A percentile compares a stretch with the other conserved stretches of the same genome.
phyloP scores from a whole-genome alignment of 2,113 vertebrate species.

The Chrysemys picta region DNA sequence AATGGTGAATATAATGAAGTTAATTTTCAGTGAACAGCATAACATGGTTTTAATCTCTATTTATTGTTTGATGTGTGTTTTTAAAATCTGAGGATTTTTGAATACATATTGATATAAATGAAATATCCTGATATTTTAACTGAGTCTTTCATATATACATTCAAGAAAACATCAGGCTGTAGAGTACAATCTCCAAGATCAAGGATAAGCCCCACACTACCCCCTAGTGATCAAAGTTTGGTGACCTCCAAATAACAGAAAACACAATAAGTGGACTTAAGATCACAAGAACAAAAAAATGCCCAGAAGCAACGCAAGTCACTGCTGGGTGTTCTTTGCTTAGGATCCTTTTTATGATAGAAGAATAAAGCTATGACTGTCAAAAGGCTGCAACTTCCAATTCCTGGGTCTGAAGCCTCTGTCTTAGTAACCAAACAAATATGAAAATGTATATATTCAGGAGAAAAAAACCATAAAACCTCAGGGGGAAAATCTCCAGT shows the following conservation, averaged over 20 bases:
- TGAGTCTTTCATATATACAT: conserved; percentile 58
- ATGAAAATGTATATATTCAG: conserved; percentile 76
- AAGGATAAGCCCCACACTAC: conserved; percentile 81
- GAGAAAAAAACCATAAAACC: conserved; percentile 59
- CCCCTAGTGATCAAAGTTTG: conserved; percentile 86
- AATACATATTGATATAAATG: conserved; percentile 12
- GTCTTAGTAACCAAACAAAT: conserved; percentile 79
- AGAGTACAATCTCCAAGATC: conserved; percentile 74
- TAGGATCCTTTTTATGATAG: conserved; percentile 84
- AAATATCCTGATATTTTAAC: conserved; percentile 41
- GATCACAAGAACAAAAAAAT: conserved; percentile 88
- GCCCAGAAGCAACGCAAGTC: conserved; percentile 84
- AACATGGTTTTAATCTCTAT: not conserved
- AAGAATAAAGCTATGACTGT: conserved; percentile 81
- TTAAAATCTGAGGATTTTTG: conserved; percentile 49
- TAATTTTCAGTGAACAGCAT: not conserved
- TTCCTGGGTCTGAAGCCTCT: conserved; percentile 80
- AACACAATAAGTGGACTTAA: conserved; percentile 86
- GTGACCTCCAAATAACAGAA: conserved; percentile 87
- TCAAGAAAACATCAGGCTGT: conserved; percentile 71
- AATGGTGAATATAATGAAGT: not conserved
- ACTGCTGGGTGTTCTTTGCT: conserved; percentile 85
- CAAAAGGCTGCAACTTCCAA: conserved; percentile 79
- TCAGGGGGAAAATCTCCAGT: conserved; percentile 62
- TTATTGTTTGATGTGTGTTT: not conserved